Percentiles rank a stretch among this genome's conserved stretches.
These are phyloP conservation scores for Corythaeola cristata DNA, from an alignment of 2,113 vertebrate species.

Conservation along the genomic window DNA sequence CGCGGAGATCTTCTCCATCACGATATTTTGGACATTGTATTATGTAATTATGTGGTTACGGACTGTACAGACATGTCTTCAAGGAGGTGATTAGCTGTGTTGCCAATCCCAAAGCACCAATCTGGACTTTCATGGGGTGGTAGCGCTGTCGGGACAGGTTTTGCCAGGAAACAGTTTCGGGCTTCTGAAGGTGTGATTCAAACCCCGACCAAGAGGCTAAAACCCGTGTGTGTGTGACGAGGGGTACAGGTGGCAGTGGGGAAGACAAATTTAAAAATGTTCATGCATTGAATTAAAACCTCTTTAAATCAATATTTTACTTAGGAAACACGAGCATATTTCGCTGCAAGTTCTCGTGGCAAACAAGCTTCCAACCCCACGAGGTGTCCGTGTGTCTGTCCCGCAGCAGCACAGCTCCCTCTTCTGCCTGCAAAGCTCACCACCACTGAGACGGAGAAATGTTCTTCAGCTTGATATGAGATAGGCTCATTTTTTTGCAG, in stretches of 20 bases:
- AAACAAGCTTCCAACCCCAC: not conserved
- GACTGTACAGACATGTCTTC: not conserved
- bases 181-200: not conserved
- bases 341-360: not conserved
- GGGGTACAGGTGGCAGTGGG: not conserved
- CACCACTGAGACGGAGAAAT: fast-evolving
- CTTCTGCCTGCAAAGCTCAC: not conserved
- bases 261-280: not conserved
- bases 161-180: not conserved
- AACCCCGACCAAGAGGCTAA: not conserved
- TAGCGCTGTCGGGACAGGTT: not conserved
- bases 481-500: not conserved
- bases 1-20: not conserved
- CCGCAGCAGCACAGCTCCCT: constrained; percentile 31
- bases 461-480: fast-evolving
- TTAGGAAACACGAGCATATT: not conserved
- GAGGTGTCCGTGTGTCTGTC: fast-evolving
- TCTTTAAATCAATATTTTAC: not conserved
- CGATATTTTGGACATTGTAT: fast-evolving
- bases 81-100: not conserved
- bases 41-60: not conserved
- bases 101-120: not conserved
- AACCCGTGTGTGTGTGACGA: not conserved
- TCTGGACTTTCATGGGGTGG: not conserved
- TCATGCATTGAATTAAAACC: not conserved